Conservation (phyloP, 2,113 vertebrate species). For the Piprites chloris region DNA sequence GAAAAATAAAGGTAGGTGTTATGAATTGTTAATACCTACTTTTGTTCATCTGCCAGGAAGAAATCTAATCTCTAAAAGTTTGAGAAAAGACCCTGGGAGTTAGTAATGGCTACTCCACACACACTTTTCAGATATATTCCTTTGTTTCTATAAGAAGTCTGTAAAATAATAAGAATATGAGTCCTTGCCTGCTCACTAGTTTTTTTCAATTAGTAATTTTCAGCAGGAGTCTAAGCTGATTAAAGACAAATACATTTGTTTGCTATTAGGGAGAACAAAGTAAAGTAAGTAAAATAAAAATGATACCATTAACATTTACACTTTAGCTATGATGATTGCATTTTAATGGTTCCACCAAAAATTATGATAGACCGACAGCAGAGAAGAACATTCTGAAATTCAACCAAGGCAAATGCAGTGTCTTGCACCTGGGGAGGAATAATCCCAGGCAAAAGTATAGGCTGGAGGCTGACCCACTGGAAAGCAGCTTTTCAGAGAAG, state of each 20-base stretch:
- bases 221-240: not conserved
- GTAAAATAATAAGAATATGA: not conserved
- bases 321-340: not conserved
- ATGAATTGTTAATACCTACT: conserved; percentile 18
- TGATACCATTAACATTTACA: not conserved
- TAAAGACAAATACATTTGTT: not conserved
- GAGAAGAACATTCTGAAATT: not conserved
- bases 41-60: conserved; percentile 5
- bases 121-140: not conserved
- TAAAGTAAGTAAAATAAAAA: not conserved
- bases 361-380: not conserved
- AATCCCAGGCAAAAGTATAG: not conserved
- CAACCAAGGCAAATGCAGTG: not conserved
- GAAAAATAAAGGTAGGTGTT: not conserved
- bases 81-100: not conserved
- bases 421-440: not conserved
- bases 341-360: not conserved
- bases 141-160: not conserved
- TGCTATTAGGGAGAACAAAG: not conserved
- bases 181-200: not conserved
- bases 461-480: not conserved
- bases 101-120: not conserved
- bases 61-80: not conserved
- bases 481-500: not conserved
- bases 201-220: not conserved